Conservation (phyloP, 2,113 vertebrate species). For the Embiotoca jacksoni region DNA sequence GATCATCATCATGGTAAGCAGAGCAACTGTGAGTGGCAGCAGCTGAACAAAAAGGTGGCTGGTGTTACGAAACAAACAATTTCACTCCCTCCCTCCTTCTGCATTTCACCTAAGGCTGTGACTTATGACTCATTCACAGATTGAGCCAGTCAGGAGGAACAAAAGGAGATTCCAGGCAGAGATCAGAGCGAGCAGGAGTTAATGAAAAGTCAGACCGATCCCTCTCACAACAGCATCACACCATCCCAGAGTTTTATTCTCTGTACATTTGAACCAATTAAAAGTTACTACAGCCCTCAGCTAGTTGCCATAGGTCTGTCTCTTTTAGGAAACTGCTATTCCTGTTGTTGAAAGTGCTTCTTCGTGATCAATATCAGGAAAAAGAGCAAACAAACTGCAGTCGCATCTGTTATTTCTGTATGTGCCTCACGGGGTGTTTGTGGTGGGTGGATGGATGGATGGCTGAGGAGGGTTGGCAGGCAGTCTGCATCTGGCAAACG, state of each 20-base stretch:
- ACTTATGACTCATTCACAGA: conserved; percentile 67
- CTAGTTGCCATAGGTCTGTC: conserved; percentile 1
- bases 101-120: conserved; percentile 33
- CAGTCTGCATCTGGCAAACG: conserved; percentile 56
- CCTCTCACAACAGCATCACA: conserved; percentile 30
- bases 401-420: conserved; percentile 36
- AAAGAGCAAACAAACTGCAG: conserved; percentile 48
- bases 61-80: conserved; percentile 60
- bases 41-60: conserved; percentile 56
- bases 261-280: not conserved
- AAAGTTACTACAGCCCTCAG: conserved; percentile 9
- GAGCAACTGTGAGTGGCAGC: conserved; percentile 29
- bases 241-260: conserved; percentile 2
- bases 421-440: conserved; percentile 23
- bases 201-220: conserved; percentile 51
- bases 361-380: conserved; percentile 31
- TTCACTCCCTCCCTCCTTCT: conserved; percentile 39
- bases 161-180: conserved; percentile 55
- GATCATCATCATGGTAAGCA: conserved; percentile 24
- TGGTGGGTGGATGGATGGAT: conserved; percentile 35
- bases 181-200: conserved; percentile 50
- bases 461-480: conserved; percentile 41
- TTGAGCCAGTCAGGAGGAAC: conserved; percentile 59
- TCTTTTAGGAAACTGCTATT: conserved; percentile 15
- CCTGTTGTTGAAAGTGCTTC: conserved; percentile 3